phyloP scores from a whole-genome alignment of 2,888 invertebrate species.

The Deroplatys truncata region DNA sequence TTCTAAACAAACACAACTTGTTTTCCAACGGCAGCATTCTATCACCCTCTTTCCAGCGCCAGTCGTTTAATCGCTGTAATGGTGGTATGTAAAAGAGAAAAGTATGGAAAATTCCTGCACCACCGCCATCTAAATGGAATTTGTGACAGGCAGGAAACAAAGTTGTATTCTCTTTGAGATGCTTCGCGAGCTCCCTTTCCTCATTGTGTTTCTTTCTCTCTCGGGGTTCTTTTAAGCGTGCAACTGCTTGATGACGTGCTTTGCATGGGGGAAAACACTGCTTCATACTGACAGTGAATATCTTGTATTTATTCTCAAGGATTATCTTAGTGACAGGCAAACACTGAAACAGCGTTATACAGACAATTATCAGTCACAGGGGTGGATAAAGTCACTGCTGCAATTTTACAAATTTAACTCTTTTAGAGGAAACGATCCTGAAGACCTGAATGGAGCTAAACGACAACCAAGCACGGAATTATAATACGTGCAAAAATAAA shows the following conservation, averaged over 20 bases:
- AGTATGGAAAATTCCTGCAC: not conserved
- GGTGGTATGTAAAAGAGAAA: not conserved
- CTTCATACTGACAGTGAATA: not conserved
- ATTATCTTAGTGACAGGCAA: not conserved
- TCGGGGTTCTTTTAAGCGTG: not conserved
- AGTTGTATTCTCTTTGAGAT: not conserved
- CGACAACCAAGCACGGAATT: too few relatives aligned
- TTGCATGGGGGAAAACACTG: not conserved
- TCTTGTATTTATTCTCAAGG: not conserved
- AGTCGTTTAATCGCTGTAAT: not conserved
- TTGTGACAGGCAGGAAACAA: not conserved
- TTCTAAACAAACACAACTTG: not conserved
- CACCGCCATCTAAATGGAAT: not conserved
- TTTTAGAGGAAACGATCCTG: too few relatives aligned
- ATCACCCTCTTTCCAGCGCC: not conserved
- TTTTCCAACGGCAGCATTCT: not conserved
- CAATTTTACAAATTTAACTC: not conserved
- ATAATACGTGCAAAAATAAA: too few relatives aligned
- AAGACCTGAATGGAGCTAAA: too few relatives aligned
- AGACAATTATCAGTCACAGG: not conserved
- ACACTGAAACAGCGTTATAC: not conserved
- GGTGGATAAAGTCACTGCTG: not conserved
- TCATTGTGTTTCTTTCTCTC: not conserved
- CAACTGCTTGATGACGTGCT: not conserved
- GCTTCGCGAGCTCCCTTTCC: not conserved